Conservation (phyloP, 2,113 vertebrate species). For the Crotalus tigris region DNA sequence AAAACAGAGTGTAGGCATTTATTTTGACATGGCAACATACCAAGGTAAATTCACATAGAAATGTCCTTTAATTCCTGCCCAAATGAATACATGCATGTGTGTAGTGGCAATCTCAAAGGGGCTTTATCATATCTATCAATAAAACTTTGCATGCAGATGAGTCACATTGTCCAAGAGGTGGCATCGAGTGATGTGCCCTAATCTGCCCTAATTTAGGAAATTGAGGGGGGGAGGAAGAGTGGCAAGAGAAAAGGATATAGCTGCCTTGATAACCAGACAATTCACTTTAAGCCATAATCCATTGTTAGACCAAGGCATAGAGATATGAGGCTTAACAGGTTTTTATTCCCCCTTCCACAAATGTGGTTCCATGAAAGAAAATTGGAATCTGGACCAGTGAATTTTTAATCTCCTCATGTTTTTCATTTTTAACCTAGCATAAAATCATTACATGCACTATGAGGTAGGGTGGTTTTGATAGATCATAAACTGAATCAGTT, state of each 20-base stretch:
- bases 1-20: background rate
- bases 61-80: background rate
- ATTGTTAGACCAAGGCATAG: background rate
- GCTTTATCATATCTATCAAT: background rate
- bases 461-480: background rate
- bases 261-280: background rate
- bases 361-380: background rate
- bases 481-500: background rate
- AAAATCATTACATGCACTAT: background rate
- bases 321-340: background rate
- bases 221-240: background rate
- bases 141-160: background rate
- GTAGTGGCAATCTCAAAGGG: background rate
- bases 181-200: background rate
- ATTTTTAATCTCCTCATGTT: background rate
- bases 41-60: background rate
- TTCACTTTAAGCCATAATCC: background rate
- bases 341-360: background rate
- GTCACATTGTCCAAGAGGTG: background rate
- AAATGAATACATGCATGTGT: background rate
- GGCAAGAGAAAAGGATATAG: background rate
- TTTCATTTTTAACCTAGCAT: background rate
- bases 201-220: background rate
- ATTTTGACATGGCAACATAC: background rate
- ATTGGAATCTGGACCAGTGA: background rate